phyloP scores from a whole-genome alignment of 2,888 invertebrate species.

The Tenthredo notha region DNA sequence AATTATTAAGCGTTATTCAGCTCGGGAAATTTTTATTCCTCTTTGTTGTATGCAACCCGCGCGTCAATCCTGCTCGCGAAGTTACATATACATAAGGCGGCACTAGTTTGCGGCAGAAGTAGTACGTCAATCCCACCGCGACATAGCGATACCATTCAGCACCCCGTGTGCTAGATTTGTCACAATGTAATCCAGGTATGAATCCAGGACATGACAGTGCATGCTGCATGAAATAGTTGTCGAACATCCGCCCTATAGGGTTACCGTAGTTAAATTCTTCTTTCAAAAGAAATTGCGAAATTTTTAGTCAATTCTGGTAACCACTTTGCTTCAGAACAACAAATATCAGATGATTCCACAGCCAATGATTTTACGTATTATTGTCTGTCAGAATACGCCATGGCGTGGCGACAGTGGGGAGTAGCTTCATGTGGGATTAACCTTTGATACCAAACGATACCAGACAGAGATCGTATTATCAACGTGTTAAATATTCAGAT shows the following conservation, averaged over 20 bases:
- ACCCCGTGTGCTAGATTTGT: background rate
- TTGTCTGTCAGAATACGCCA: background rate
- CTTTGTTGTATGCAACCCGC: no score
- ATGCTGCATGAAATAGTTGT: background rate
- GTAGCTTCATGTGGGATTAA: background rate
- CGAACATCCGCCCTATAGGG: background rate
- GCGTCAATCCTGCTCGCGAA: no score
- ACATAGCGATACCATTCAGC: no score
- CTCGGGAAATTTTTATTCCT: no score
- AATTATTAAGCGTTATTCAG: no score
- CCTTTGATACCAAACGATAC: constrained; percentile 35
- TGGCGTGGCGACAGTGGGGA: constrained; percentile 12
- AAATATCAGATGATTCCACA: background rate
- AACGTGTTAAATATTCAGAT: background rate
- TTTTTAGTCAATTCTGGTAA: background rate
- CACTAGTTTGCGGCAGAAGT: no score
- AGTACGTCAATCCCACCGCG: no score
- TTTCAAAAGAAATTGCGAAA: background rate
- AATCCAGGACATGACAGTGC: background rate
- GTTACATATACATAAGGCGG: no score
- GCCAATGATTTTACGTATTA: background rate
- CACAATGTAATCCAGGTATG: background rate
- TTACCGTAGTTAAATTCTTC: background rate
- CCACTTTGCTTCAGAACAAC: background rate
- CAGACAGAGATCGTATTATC: background rate